phyloP scores from a whole-genome alignment of 2,113 vertebrate genomes.

The Vulpes ferrilata region DNA sequence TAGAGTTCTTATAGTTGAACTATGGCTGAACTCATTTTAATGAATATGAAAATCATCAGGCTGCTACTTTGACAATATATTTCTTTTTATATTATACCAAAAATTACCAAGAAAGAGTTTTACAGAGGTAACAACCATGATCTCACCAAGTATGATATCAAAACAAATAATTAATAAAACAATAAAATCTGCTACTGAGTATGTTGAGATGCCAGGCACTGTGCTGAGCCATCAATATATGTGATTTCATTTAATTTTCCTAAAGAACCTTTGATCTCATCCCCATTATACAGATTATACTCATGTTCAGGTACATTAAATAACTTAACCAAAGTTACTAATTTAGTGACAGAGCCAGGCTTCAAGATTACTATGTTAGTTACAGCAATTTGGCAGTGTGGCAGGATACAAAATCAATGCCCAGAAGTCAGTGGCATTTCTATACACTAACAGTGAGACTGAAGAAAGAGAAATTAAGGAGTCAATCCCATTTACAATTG shows the following conservation, averaged over 20 bases:
- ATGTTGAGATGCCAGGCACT: neutral
- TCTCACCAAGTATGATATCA: neutral
- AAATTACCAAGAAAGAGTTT: neutral
- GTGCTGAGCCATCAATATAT: neutral
- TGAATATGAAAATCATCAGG: neutral
- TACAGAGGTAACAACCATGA: neutral
- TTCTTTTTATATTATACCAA: neutral
- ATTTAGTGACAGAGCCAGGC: neutral
- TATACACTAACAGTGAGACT: too few species aligned
- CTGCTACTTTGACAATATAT: neutral
- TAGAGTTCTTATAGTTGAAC: neutral
- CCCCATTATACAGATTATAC: neutral
- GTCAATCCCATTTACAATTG: too few species aligned
- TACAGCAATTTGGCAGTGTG: too few species aligned
- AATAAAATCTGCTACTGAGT: neutral
- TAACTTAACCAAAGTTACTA: neutral
- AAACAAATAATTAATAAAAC: constrained; percentile 10
- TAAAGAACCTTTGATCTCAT: neutral
- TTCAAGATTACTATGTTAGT: neutral
- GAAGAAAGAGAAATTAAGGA: too few species aligned
- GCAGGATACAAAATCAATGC: too few species aligned
- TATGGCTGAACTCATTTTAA: neutral
- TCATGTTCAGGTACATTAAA: neutral
- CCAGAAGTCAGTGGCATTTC: too few species aligned
- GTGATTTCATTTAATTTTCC: neutral